These are phyloP conservation scores for Eublepharis macularius DNA, from an alignment of 2,113 vertebrate genomes.

Conservation along the genomic window DNA sequence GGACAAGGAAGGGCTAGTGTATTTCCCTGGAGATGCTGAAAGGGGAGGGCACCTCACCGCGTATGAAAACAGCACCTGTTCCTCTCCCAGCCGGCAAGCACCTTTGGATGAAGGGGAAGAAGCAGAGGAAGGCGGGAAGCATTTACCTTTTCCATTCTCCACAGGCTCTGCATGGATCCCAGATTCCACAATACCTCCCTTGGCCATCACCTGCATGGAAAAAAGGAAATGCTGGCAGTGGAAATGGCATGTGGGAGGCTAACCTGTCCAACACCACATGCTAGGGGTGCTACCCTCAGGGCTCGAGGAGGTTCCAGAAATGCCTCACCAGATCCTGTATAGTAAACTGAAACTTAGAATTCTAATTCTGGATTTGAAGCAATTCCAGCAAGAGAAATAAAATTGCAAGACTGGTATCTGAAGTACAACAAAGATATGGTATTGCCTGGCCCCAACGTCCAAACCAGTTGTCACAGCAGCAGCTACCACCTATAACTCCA, in stretches of 20 bases:
- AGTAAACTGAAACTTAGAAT: background rate
- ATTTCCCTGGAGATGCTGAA: background rate
- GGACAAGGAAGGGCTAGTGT: background rate
- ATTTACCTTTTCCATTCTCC: slow-evolving; percentile 60
- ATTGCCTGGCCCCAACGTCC: too few species aligned
- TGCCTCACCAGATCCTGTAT: background rate
- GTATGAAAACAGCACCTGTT: background rate
- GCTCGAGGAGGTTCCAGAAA: background rate
- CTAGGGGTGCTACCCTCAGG: background rate
- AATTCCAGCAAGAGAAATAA: background rate
- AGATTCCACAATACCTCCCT: slow-evolving; percentile 62
- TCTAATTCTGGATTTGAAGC: background rate
- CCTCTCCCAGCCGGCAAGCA: background rate
- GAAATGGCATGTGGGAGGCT: background rate
- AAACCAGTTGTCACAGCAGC: too few species aligned
- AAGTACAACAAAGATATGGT: background rate
- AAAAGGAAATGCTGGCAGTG: background rate
- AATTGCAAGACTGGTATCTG: background rate
- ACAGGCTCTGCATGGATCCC: slow-evolving; percentile 50
- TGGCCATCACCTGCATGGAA: slow-evolving; percentile 75
- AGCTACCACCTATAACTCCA: too few species aligned
- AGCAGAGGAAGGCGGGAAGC: background rate
- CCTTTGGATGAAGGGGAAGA: background rate
- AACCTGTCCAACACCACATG: accelerated
- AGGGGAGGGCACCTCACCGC: background rate